Evolutionary conservation across 2,797 vertebrate genomes (phyloP), one percentile per base, ranked within the genome.

Genomic region (Manis javanica): DNA sequence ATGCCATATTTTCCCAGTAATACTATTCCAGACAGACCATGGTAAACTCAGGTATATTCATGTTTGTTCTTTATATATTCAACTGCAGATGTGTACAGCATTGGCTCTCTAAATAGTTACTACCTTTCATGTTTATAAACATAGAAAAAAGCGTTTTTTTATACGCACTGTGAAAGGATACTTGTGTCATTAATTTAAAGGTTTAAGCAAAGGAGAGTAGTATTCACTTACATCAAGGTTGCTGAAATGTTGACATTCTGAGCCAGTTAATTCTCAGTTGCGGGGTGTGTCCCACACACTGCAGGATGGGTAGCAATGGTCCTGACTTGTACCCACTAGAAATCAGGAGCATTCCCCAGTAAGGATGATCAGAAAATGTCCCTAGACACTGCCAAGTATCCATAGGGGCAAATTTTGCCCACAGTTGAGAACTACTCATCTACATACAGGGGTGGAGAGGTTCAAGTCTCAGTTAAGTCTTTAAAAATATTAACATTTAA

Each of bases 401-500:
- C 71, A 53, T 42, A 13, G 2, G 21, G 64, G 39, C 63, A 93
- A 87, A 91, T 79, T 6, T 46, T 53, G 51, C 39, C 21, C 42
- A 34, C 34, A 39, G 39, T 1, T 59, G 59, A 89, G 75, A 82
- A 85, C 64, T 77, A 85, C 7, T 59, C 11, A 51, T 74, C 63
- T 75, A 77, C 5, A 79, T 1, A 90, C 3, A 39, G 3, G 46
- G 21, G 16, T 53, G n/a, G 66, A 19, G 34, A 72, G 19, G 18
- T n/a, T 84, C 83, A 79, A 72, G 71, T 66, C 78, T 86, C 81
- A 49, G 57, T 26, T 18, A 46, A 83, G 42, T 13, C 78, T 90
- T 78, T 19, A 26, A 79, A 95, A 91, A 86, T 72, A 82, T 5
- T 92, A 93, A 75, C 49, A 64, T 91, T 78, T 75, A 64, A 93